A percentile compares a stretch with the other conserved stretches of the same genome.
Conservation (phyloP, 2,888 invertebrate genomes). For the Tinea semifulvella region DNA sequence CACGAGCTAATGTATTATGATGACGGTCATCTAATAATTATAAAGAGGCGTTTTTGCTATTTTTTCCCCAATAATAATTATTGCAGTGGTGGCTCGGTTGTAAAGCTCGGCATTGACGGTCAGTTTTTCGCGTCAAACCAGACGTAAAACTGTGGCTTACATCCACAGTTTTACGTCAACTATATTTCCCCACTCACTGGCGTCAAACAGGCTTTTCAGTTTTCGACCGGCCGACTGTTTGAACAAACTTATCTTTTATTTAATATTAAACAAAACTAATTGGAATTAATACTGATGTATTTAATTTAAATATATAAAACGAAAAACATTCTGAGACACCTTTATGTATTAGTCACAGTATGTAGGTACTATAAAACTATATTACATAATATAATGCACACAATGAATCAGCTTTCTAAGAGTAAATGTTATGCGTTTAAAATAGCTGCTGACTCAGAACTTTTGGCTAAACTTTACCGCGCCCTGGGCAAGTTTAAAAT, state of each 20-base stretch:
- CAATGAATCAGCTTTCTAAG: slow-evolving; percentile 17
- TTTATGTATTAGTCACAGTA: not conserved
- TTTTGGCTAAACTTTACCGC: slow-evolving; percentile 19
- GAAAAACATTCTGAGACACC: not conserved
- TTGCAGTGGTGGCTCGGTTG: not conserved
- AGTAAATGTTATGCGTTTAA: slow-evolving; percentile 26
- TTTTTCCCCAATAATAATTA: not conserved
- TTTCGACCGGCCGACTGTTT: no score
- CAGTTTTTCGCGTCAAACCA: no score
- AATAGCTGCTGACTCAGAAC: slow-evolving; percentile 50
- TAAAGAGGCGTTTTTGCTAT: not conserved
- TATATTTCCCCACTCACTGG: no score
- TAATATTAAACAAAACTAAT: no score
- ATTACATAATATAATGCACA: slow-evolving; percentile 4
- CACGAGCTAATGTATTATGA: not conserved
- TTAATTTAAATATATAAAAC: not conserved
- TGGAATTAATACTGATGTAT: not conserved
- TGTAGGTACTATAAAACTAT: no score
- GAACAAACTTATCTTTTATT: no score
- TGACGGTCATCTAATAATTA: not conserved
- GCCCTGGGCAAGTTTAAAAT: slow-evolving; percentile 5
- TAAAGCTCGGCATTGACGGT: no score
- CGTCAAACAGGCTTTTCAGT: no score
- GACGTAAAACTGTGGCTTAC: no score
- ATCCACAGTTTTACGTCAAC: no score